A percentile compares a stretch with the other conserved stretches of the same genome.
phyloP scores from a whole-genome alignment of 2,888 invertebrate species.

The Caenorhabditis afra region DNA sequence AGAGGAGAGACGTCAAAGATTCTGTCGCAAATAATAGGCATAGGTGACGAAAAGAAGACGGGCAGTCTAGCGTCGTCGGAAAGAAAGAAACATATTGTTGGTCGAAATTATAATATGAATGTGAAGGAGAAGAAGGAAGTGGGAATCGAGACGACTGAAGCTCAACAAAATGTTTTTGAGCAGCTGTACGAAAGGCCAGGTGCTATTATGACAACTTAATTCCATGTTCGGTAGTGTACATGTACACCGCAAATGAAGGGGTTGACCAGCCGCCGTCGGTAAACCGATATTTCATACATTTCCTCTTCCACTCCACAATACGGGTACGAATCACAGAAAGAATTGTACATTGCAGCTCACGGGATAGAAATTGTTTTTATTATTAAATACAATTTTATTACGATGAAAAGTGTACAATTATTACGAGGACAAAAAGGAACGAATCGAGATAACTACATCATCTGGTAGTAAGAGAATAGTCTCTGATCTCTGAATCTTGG shows the following conservation, averaged over 20 bases:
- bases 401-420: constrained; percentile 15
- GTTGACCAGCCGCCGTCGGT: neutral
- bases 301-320: too few relatives aligned
- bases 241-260: neutral
- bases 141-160: too few relatives aligned
- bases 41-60: too few relatives aligned
- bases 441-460: constrained; percentile 26
- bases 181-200: constrained; percentile 1
- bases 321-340: too few relatives aligned
- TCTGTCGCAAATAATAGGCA: too few relatives aligned
- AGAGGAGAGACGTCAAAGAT: too few relatives aligned
- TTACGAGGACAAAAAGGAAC: neutral
- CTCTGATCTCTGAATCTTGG: constrained; percentile 27
- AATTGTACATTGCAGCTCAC: too few relatives aligned
- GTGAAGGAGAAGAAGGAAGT: neutral
- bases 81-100: too few relatives aligned
- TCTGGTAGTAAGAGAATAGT: constrained; percentile 34
- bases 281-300: constrained; percentile 3
- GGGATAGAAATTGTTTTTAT: too few relatives aligned
- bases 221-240: neutral
- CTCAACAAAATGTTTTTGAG: neutral
- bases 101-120: constrained; percentile 15
- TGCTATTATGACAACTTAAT: constrained; percentile 6
- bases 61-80: too few relatives aligned
- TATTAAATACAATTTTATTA: constrained; percentile 4